These are phyloP conservation scores for Rhyacophila brunnea DNA, from an alignment of 1,140 invertebrate genomes.

Conservation along the genomic window DNA sequence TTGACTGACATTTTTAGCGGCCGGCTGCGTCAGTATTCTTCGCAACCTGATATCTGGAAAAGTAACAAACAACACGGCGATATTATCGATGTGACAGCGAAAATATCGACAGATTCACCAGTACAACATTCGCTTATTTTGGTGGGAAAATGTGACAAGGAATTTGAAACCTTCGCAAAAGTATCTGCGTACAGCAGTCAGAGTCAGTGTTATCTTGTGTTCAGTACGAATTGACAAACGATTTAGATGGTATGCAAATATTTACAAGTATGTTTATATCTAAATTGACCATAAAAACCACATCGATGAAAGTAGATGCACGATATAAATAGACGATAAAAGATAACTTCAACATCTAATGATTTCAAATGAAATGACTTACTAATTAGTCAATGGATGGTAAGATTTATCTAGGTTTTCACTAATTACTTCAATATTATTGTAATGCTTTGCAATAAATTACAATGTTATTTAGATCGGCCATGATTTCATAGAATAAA, in stretches of 20 bases:
- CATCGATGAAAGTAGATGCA: background rate
- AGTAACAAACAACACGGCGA: background rate
- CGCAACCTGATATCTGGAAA: constrained; percentile 4
- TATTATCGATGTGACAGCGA: background rate
- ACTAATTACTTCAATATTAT: background rate
- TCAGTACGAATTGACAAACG: too few relatives aligned
- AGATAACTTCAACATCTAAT: too few relatives aligned
- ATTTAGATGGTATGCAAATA: background rate
- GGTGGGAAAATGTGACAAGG: background rate
- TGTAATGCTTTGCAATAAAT: background rate
- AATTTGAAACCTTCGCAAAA: too few relatives aligned
- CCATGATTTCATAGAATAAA: constrained; percentile 11
- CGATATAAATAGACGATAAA: too few relatives aligned
- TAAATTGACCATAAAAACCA: background rate
- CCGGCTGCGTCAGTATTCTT: background rate
- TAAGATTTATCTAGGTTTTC: background rate
- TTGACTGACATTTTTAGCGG: constrained; percentile 63
- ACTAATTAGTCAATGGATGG: too few relatives aligned
- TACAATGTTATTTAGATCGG: constrained; percentile 21
- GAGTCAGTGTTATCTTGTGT: too few relatives aligned
- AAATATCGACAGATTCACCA: background rate
- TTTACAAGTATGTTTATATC: background rate
- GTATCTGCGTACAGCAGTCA: too few relatives aligned
- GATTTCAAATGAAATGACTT: too few relatives aligned
- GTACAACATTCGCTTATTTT: background rate